A percentile compares a stretch with the other conserved stretches of the same genome.
These are phyloP conservation scores for Siphonodentalium dalli DNA, from an alignment of 2,888 invertebrate species.

Conservation along the genomic window DNA sequence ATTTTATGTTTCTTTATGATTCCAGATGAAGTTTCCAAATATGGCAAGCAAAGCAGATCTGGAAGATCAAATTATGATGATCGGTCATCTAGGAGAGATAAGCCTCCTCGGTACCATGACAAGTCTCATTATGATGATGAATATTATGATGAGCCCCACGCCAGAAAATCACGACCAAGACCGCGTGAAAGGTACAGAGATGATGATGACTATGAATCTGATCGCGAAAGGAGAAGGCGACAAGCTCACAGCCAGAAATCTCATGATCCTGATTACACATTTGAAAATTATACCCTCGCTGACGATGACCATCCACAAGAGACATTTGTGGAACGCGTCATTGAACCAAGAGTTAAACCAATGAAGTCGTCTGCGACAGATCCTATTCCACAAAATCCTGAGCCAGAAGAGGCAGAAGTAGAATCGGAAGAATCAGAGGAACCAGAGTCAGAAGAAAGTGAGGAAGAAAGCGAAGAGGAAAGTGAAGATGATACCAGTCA, in stretches of 20 bases:
- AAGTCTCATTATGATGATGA: too few species aligned
- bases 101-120: too few species aligned
- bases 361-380: conserved; percentile 3
- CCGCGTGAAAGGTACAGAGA: conserved; percentile 16
- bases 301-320: conserved; percentile 46
- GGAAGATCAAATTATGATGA: too few species aligned
- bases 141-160: conserved; percentile 19
- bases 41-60: too few species aligned
- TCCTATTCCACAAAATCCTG: conserved; percentile 17
- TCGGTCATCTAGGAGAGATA: too few species aligned
- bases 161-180: conserved; percentile 6
- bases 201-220: conserved; percentile 18
- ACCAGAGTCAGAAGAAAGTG: conserved; percentile 19
- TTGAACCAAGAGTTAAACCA: conserved; percentile 34
- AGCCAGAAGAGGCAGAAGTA: conserved; percentile 27
- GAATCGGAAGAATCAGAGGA: conserved; percentile 34
- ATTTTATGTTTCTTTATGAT: too few species aligned
- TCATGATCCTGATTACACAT: conserved; percentile 29
- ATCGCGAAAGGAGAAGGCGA: too few species aligned
- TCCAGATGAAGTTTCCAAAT: too few species aligned
- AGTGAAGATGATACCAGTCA: too few species aligned
- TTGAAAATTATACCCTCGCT: conserved; percentile 40
- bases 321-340: conserved; percentile 40
- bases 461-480: conserved; percentile 28
- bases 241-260: too few species aligned